Base-by-base conservation (phyloP, 1,140 invertebrate genomes). In the Drosophila neocordata region DNA sequence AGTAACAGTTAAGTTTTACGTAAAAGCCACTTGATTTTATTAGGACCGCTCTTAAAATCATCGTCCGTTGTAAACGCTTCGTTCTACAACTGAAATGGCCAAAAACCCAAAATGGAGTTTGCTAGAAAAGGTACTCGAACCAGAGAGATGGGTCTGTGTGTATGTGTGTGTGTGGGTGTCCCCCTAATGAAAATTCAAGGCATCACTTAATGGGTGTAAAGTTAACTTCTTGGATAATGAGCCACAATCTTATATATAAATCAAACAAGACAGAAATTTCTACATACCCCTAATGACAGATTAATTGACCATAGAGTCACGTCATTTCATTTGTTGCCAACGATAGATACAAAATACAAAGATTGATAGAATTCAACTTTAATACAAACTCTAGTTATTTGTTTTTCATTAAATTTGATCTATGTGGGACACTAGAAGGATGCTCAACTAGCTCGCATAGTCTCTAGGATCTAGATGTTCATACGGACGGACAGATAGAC, bases 1-100 rank as follows among this genome's bases (percentile, higher is more conserved):
- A 77, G 66, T 80, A 85, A 84, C 81, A 74, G 77, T 77, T 77
- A 80, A 84, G 73, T 85, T 84, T 84, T 77, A 85, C 78, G 74
- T 48, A 73, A 71, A 84, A 81, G 77, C 81, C 81, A 84, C 81
- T 84, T 85, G 77, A 85, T 85, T 84, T 84, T 84, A 84, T 84
- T 85, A 74, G 77, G 56, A 84, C 63, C 73, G 53, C 81, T 80
- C 73, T 69, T 80, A 85, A 84, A 84, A 75, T 77, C 65, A 59
- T 76, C 61, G 72, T 74, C 71, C 70, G 71, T 73, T 73, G 71
- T 73, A 73, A 73, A 74, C 63, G 71, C 34, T 74, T 68, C 72
- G 64, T 68, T 74, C 72, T 41, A 27, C 72, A 74, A 62, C 38
- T 44, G 38, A 68, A 73, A 66, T 73, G 62, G 70, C 55, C 62